Conservation (phyloP, 2,113 vertebrate species). For the Nothobranchius kuhntae region DNA sequence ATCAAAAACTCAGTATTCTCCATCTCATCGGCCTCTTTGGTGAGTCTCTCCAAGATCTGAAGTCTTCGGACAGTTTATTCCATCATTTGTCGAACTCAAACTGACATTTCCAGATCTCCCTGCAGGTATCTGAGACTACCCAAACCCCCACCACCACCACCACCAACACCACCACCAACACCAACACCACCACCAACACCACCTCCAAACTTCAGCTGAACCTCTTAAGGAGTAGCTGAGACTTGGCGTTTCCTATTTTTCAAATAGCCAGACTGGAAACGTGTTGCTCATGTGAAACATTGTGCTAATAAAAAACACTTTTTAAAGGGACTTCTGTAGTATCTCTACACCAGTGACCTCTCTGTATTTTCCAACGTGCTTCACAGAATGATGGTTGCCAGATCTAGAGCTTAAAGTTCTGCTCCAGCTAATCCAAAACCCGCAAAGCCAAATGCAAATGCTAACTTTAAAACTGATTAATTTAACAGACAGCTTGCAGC, state of each 20-base stretch:
- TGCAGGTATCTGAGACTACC: not conserved
- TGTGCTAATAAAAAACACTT: no score
- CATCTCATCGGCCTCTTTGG: not conserved
- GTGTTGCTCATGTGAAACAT: no score
- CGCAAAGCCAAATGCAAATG: not conserved
- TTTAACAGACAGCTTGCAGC: not conserved
- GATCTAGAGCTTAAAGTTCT: not conserved
- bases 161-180: no score
- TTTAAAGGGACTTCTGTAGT: no score
- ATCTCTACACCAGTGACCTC: no score
- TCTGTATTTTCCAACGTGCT: not conserved
- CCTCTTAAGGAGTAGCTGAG: not conserved
- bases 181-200: no score
- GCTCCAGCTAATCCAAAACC: not conserved
- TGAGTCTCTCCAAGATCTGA: slow-evolving; percentile 1
- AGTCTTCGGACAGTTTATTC: not conserved
- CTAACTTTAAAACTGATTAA: not conserved
- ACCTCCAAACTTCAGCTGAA: not conserved
- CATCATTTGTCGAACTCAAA: not conserved
- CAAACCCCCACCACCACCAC: not conserved
- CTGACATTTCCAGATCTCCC: not conserved
- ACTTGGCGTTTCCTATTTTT: slow-evolving; percentile 5
- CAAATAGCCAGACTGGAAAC: not conserved
- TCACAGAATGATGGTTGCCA: not conserved
- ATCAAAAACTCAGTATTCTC: not conserved